phyloP scores from a whole-genome alignment of 2,888 invertebrate species.

The Metalampra italica region DNA sequence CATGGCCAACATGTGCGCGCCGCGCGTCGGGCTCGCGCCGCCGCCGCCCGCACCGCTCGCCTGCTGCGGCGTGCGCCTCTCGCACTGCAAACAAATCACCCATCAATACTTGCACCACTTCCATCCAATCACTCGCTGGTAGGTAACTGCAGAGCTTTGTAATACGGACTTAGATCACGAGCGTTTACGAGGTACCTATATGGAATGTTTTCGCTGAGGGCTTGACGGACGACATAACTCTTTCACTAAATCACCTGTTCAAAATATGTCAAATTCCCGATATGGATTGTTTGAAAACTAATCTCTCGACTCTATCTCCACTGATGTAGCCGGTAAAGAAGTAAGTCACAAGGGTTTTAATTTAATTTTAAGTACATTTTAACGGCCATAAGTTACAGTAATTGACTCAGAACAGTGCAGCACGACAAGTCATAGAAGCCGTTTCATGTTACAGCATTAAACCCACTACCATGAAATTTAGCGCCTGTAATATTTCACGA shows the following conservation, averaged over 20 bases:
- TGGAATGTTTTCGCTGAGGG: too few species aligned
- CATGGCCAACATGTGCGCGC: conserved; percentile 86
- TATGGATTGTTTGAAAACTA: too few species aligned
- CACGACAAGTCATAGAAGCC: conserved; percentile 39
- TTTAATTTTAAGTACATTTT: conserved; percentile 26
- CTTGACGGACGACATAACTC: too few species aligned
- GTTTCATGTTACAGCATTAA: conserved; percentile 58
- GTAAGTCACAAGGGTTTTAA: conserved; percentile 7
- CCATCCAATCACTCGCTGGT: neutral
- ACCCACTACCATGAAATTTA: conserved; percentile 61
- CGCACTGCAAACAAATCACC: conserved; percentile 50
- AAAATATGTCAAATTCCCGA: too few species aligned
- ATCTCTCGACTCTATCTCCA: too few species aligned
- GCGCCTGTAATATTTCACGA: conserved; percentile 57
- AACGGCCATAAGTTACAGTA: conserved; percentile 49
- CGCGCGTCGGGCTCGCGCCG: conserved; percentile 52
- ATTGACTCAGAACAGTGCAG: conserved; percentile 38
- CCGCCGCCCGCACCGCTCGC: conserved; percentile 74
- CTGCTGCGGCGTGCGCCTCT: conserved; percentile 71
- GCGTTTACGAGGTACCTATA: too few species aligned
- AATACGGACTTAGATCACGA: neutral
- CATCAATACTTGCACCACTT: neutral
- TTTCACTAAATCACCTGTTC: too few species aligned
- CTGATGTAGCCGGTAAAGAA: too few species aligned
- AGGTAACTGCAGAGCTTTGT: neutral